Base-by-base conservation (phyloP, 92 coral and sea anemone species). In the Virgularia gustaviana region DNA sequence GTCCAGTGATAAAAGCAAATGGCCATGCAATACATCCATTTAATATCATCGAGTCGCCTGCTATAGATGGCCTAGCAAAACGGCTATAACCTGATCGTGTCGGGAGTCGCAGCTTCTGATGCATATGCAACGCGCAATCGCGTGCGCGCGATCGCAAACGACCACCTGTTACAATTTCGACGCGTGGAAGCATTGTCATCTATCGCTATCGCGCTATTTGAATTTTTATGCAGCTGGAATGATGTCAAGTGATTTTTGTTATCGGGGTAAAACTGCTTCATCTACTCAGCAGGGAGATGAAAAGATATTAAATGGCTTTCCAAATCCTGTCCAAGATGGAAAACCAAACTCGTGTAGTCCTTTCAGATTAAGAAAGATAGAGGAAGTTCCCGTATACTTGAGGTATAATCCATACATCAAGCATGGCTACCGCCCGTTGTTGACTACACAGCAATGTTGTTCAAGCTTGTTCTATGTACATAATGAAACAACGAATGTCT, bases 401-500 rank as follows among this genome's bases (percentile, higher is more conserved):
- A 89, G 87, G 60, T 91, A 82, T 29, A 91, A 91, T 83, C 85
- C 80, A 62, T 89, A 72, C 70, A 82, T 91, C 13, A 66, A 78
- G 45, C 58, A 49, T 19, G 96, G 97, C 22, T 91, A 91, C 64
- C 90, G 97, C 11, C 79, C 85, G 43, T 81, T 86, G 29, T 76
- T 86, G 44, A 54, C 87, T 0, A 70, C 83, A 0, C 44, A 75
- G 4, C 90, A 91, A 49, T 91, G 97, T 63, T 36, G 89, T 20
- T 71, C 78, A 23, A 91, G 97, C 52, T 77, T 91, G 56, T 81
- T 90, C 59, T 87, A 86, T 81, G 72, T 91, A 6, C 97, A 91
- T 47, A 91, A 91, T 49, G 97, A 91, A 82, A 80, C 91, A 1
- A 73, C 89, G 9, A 91, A 91, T 57, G 85, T 91, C 31, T 91